Percentiles rank a stretch among this genome's conserved stretches.
Conservation (phyloP, 2,888 invertebrate genomes). For the Microctonus hyperodae region DNA sequence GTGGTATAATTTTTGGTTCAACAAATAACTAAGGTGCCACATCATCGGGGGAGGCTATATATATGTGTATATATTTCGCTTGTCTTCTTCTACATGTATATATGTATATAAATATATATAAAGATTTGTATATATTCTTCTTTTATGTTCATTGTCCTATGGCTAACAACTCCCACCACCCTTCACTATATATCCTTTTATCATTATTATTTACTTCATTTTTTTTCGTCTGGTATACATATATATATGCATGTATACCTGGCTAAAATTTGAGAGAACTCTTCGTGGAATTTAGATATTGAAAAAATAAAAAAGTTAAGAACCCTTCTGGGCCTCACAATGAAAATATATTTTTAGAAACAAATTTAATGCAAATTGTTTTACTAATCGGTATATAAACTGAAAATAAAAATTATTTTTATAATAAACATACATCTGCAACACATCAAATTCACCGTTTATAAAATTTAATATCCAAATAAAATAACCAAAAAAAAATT, state of each 20-base stretch:
- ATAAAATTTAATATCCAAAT: neutral
- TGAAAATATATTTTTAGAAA: neutral
- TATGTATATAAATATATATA: too few species aligned
- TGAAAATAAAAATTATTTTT: neutral
- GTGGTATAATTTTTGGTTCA: constrained; percentile 43
- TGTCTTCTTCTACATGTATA: constrained; percentile 9
- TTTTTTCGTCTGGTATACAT: neutral
- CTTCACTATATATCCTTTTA: neutral
- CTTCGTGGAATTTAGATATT: neutral
- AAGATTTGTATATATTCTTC: too few species aligned
- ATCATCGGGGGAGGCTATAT: constrained; percentile 39
- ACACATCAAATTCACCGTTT: too few species aligned
- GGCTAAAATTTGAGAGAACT: neutral
- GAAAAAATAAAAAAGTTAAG: neutral
- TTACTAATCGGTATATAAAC: neutral
- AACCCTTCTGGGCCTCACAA: constrained; percentile 13
- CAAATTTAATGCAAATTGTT: constrained; percentile 28
- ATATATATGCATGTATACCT: neutral
- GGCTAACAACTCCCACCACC: neutral
- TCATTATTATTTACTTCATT: neutral
- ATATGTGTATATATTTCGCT: neutral
- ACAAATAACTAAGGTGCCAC: constrained; percentile 40
- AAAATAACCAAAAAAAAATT: neutral
- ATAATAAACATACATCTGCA: neutral
- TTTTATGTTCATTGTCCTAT: neutral